Evolutionary conservation across 2,888 invertebrate genomes (phyloP).

Genomic region (Apomyelois bistriatella): DNA sequence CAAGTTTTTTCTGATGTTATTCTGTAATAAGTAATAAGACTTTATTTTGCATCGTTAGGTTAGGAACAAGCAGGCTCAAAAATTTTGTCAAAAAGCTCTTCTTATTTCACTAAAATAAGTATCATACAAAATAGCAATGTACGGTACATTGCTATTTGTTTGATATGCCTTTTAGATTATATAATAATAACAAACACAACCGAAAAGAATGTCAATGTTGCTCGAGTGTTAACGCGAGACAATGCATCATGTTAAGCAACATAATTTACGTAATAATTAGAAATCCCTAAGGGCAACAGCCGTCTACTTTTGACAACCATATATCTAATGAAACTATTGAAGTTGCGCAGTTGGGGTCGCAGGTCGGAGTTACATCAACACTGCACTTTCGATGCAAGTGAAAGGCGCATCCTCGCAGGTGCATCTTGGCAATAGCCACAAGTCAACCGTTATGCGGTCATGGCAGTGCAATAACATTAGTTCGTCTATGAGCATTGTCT

Average conservation of each 20-base stretch:
- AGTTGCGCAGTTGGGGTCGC: constrained; percentile 40
- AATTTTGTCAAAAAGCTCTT: too few species aligned
- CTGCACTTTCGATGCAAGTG: constrained; percentile 76
- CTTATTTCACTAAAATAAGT: too few species aligned
- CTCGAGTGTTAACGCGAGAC: constrained; percentile 2
- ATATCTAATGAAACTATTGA: constrained; percentile 11
- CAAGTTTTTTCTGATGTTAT: too few species aligned
- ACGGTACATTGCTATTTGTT: too few species aligned
- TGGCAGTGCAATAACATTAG: constrained; percentile 16
- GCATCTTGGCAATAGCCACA: constrained; percentile 30
- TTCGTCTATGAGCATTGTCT: constrained; percentile 4
- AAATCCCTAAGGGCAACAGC: constrained; percentile 7
- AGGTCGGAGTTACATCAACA: constrained; percentile 64
- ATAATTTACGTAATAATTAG: constrained; percentile 11
- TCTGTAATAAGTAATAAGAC: too few species aligned
- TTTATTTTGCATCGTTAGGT: too few species aligned
- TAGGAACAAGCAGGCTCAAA: too few species aligned
- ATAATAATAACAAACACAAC: neutral
- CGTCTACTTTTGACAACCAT: constrained; percentile 11
- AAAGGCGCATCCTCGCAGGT: constrained; percentile 69
- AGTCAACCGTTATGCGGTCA: constrained; percentile 16
- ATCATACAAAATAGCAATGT: too few species aligned
- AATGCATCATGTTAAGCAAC: constrained; percentile 3
- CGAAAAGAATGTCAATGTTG: neutral
- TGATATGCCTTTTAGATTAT: neutral